Evolutionary conservation across 2,113 vertebrate genomes (phyloP), one percentile per base, ranked within the genome.

Genomic region (Eidolon helvum): DNA sequence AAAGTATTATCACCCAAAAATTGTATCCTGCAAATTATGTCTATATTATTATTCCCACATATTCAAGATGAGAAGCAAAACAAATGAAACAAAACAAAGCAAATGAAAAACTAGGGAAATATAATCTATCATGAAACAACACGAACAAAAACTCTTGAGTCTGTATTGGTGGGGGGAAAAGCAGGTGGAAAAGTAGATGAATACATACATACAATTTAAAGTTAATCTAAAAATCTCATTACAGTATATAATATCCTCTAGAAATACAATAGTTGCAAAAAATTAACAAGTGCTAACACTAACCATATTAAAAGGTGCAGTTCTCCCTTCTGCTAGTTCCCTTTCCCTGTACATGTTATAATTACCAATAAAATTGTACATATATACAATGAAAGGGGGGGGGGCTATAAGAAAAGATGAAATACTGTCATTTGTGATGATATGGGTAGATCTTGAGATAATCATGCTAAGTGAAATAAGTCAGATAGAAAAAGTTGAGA

Each of bases 151-250:
- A 61, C 24, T 82, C 48, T 78, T 26, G 6, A 87, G 38, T 55
- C 50, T 85, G 24, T 40, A 74, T 65, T 65, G 9, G 7, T 59
- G 30, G 30, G 2, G 4, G 48, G 45, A 40, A 93, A 71, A 11
- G n/a, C 69, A 90, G 61, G 26, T 77, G 45, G 43, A 86, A 97
- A 91, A 80, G 16, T 30, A 45, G 33, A 88, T 66, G 40, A 35
- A 85, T 82, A 83, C 71, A 77, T 86, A 79, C 77, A 72, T 63
- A 53, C 19, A 91, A 66, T 87, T 91, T 93, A 69, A 16, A n/a
- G 22, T 55, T 95, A 59, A 94, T 79, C 19, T 50, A 79, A 65
- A 95, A 87, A 68, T 94, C 14, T 86, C 59, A 84, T 75, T 88
- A 80, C 4, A 78, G 10, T 95, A 57, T 91, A 53, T 15, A 63